Base-by-base conservation (phyloP, 2,113 vertebrate genomes). In the Takifugu flavidus region DNA sequence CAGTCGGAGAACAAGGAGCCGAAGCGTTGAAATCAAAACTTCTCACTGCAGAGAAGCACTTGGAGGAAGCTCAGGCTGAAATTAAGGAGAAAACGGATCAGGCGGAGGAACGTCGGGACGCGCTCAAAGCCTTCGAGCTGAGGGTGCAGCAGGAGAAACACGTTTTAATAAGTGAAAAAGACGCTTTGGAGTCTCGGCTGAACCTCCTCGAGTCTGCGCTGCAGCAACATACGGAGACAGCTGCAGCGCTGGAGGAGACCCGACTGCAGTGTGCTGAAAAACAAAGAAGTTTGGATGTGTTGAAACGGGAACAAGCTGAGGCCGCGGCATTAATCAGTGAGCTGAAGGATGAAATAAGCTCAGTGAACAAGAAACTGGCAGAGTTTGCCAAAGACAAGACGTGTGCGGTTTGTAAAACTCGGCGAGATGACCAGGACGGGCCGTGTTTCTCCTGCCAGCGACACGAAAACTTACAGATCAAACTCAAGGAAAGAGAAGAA, bases 291-390 rank as follows among this genome's bases (percentile, higher is more conserved):
- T 71, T 91, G 31, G 91, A 91, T 73, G 65, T 75, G 3, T 13
- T 87, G n/a, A 78, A 80, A 28, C 76, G 46, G 65, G 90, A 93
- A 67, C 91, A 88, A 49, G 87, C 90, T 6, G 68, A 81, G 15
- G 77, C 82, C 47, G n/a, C 65, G 3, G 57, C 25, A 26, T 55
- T 70, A 25, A 74, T 88, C 1, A 64, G 86, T 56, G 82, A 84
- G 25, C 87, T 90, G 8, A 65, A 25, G 62, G 67, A 53, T 28
- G 87, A 94, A 14, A 7, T 91, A 25, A 25, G 49, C 0, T 15
- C 28, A 2, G 63, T 88, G 53, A 82, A 82, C 65, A 62, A 72
- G 27, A 78, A 88, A 28, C 66, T 90, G 26, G 77, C 72, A 39
- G 65, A 74, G 45, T 50, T 76, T 1, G 74, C 75, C 13, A 55